Conservation (phyloP, 2,113 vertebrate species). For the Choloepus hoffmanni region DNA sequence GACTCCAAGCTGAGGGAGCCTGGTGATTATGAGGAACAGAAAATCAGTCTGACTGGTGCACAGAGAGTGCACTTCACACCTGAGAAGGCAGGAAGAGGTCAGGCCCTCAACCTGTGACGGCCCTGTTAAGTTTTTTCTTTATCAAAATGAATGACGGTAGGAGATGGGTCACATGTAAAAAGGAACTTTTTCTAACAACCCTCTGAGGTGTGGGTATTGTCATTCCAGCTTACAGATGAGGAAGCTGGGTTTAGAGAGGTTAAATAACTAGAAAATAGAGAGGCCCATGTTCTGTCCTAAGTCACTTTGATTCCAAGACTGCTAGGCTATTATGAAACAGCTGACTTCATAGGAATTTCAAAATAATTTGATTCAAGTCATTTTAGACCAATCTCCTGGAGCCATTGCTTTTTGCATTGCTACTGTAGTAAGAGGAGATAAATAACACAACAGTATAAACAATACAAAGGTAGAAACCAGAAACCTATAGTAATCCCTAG, state of each 20-base stretch:
- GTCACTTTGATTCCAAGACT: conserved; percentile 30
- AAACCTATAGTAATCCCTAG: not conserved
- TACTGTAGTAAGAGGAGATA: conserved; percentile 25
- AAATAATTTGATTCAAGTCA: conserved; percentile 42
- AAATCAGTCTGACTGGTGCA: not conserved
- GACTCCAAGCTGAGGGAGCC: no score
- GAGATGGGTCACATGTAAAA: not conserved
- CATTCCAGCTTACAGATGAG: conserved; percentile 5
- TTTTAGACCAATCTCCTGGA: conserved; percentile 39
- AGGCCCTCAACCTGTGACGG: not conserved
- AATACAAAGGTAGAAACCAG: conserved; percentile 1
- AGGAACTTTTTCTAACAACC: not conserved
- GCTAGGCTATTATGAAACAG: conserved; percentile 21
- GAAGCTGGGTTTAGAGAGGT: not conserved
- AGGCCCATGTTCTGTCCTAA: not conserved
- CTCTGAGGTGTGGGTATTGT: not conserved
- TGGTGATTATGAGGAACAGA: not conserved
- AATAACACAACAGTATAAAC: not conserved
- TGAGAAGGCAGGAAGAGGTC: not conserved
- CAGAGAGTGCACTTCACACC: not conserved
- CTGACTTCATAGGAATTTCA: not conserved
- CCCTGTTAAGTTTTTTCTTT: not conserved
- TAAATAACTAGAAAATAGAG: conserved; percentile 9
- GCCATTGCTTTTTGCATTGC: not conserved
- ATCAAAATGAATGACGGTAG: not conserved